phyloP scores from a whole-genome alignment of 2,797 vertebrate species.

The Gallinago nigripennis region DNA sequence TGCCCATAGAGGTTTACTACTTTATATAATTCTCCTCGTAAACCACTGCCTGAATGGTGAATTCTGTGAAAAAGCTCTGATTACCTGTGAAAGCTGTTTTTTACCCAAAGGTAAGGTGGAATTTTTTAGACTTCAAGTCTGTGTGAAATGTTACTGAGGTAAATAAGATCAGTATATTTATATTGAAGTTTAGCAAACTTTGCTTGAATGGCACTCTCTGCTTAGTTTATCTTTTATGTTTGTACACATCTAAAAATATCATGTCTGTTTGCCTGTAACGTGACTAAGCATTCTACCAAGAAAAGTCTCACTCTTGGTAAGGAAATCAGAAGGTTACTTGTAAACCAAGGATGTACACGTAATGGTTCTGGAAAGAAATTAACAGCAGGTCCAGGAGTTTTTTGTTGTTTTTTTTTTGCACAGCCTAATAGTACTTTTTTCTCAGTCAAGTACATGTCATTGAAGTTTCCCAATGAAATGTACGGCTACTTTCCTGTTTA shows the following conservation, averaged over 20 bases:
- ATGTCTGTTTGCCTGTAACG: background rate
- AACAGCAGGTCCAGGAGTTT: background rate
- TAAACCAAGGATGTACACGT: background rate
- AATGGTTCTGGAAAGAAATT: background rate
- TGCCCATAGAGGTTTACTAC: background rate
- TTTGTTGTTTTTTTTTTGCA: background rate
- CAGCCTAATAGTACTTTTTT: background rate
- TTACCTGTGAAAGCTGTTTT: background rate
- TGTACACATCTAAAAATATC: background rate
- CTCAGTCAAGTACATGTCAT: background rate
- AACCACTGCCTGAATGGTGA: background rate
- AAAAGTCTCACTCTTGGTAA: background rate
- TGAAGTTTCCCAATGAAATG: background rate
- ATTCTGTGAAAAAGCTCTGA: background rate
- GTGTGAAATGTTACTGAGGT: background rate
- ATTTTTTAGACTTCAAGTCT: background rate
- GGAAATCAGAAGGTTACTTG: background rate
- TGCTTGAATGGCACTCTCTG: background rate
- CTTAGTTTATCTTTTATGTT: background rate
- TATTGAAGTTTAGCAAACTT: background rate
- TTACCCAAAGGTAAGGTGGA: background rate
- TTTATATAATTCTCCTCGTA: background rate
- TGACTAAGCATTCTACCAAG: background rate
- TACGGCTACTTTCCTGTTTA: background rate
- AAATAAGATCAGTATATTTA: background rate